Evolutionary conservation across 2,888 invertebrate genomes (phyloP).

Genomic region (Caenorhabditis drosophilae): DNA sequence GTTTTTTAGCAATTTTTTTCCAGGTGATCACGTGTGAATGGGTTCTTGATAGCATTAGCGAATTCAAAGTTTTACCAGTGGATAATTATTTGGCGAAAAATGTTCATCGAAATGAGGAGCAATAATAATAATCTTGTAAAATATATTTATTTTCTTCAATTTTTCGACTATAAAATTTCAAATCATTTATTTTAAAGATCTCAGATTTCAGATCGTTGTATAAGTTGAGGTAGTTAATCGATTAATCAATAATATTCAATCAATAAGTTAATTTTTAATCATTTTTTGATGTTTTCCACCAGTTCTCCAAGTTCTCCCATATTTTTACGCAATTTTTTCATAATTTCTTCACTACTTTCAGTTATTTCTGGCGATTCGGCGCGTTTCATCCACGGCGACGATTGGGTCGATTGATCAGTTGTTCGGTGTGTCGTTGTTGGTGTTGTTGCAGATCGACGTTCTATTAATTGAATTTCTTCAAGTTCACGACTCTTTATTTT

Average conservation of each 20-base stretch:
- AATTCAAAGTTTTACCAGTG: constrained; percentile 18
- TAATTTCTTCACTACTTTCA: background rate
- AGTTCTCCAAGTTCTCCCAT: constrained; percentile 5
- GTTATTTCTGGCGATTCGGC: background rate
- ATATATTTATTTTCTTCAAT: no score
- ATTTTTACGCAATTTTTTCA: constrained; percentile 2
- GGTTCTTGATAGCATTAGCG: constrained; percentile 32
- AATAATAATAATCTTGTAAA: no score
- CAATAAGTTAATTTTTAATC: background rate
- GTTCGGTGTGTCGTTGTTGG: no score
- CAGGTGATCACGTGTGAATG: constrained; percentile 28
- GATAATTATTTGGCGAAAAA: constrained; percentile 15
- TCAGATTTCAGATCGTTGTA: no score
- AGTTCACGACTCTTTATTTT: no score
- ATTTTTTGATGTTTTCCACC: constrained; percentile 2
- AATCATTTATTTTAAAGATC: no score
- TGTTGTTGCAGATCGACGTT: no score
- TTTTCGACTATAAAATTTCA: background rate
- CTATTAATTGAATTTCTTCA: no score
- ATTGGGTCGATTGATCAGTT: background rate
- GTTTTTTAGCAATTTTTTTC: background rate
- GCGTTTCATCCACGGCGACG: background rate
- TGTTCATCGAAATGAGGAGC: no score
- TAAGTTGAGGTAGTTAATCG: background rate
- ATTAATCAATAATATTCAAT: background rate